A percentile compares a stretch with the other conserved stretches of the same genome.
Evolutionary conservation across 2,888 invertebrate genomes (phyloP).

Genomic region (Diaprepes abbreviatus): DNA sequence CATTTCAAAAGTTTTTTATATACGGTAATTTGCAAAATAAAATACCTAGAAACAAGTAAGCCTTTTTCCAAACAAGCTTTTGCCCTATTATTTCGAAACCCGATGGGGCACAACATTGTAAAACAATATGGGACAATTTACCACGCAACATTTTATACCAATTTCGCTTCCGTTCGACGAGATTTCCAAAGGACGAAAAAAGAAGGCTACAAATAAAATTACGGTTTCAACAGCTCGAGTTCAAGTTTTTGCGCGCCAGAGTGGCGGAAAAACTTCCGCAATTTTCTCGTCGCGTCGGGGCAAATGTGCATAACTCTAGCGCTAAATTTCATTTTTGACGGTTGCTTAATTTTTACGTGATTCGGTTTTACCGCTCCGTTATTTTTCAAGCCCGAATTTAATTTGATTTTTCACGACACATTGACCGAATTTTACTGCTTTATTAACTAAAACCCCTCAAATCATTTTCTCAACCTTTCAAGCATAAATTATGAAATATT

Average conservation of each 20-base stretch:
- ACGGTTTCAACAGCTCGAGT: slow-evolving; percentile 36
- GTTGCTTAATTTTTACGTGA: slow-evolving; percentile 40
- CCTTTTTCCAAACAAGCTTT: not conserved
- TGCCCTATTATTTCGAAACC: slow-evolving; percentile 10
- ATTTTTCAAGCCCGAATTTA: slow-evolving; percentile 22
- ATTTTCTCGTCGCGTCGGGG: slow-evolving; percentile 24
- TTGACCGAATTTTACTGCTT: slow-evolving; percentile 18
- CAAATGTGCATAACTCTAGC: slow-evolving; percentile 35
- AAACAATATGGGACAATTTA: slow-evolving; percentile 29
- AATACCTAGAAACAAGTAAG: not conserved
- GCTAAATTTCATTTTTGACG: slow-evolving; percentile 38
- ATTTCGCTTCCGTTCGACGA: slow-evolving; percentile 27
- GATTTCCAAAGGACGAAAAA: slow-evolving; percentile 25
- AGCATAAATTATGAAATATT: not conserved
- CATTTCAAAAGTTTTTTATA: too few species aligned
- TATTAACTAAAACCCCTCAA: slow-evolving; percentile 8
- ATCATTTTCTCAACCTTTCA: not conserved
- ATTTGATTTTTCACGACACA: slow-evolving; percentile 22
- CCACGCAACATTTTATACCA: slow-evolving; percentile 22
- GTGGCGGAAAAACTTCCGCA: slow-evolving; percentile 41
- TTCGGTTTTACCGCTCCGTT: slow-evolving; percentile 21
- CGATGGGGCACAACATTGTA: slow-evolving; percentile 1
- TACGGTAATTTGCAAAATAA: too few species aligned
- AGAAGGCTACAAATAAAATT: slow-evolving; percentile 34
- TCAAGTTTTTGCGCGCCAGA: slow-evolving; percentile 35